These are phyloP conservation scores for Hydrotaea cyrtoneurina DNA, from an alignment of 2,888 invertebrate genomes.

Conservation along the genomic window DNA sequence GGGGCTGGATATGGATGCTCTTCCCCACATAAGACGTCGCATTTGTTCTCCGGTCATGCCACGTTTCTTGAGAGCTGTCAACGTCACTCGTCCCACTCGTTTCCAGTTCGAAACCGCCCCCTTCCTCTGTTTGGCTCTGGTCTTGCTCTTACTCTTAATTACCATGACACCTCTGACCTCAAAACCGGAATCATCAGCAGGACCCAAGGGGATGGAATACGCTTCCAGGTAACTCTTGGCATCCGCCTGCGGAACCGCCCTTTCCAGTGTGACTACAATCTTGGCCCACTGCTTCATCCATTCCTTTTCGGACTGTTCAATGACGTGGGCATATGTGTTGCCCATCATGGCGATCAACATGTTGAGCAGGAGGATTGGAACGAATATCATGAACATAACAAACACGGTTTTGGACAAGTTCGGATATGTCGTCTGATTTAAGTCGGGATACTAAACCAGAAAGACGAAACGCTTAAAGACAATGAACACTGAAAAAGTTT, in stretches of 20 bases:
- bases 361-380: constrained; percentile 97
- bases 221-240: constrained; percentile 95
- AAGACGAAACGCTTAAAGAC: neutral
- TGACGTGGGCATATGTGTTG: constrained; percentile 98
- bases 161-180: constrained; percentile 98
- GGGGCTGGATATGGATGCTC: constrained; percentile 93
- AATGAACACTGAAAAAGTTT: neutral
- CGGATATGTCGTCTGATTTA: constrained; percentile 94
- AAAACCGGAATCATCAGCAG: constrained; percentile 90
- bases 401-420: constrained; percentile 97
- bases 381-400: constrained; percentile 98
- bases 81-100: constrained; percentile 93
- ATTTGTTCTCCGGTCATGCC: constrained; percentile 93
- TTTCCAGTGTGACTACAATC: constrained; percentile 97
- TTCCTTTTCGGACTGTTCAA: constrained; percentile 98
- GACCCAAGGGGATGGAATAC: constrained; percentile 95
- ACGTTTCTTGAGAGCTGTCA: constrained; percentile 89
- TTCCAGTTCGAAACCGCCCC: constrained; percentile 99
- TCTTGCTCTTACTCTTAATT: constrained; percentile 98
- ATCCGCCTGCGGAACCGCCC: constrained; percentile 94
- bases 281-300: constrained; percentile 99
- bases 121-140: constrained; percentile 96
- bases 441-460: constrained; percentile 93
- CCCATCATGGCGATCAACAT: constrained; percentile 99
- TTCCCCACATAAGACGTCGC: constrained; percentile 93